These are phyloP conservation scores for Panulirus ornatus DNA, from an alignment of 1,140 invertebrate species.

Conservation along the genomic window DNA sequence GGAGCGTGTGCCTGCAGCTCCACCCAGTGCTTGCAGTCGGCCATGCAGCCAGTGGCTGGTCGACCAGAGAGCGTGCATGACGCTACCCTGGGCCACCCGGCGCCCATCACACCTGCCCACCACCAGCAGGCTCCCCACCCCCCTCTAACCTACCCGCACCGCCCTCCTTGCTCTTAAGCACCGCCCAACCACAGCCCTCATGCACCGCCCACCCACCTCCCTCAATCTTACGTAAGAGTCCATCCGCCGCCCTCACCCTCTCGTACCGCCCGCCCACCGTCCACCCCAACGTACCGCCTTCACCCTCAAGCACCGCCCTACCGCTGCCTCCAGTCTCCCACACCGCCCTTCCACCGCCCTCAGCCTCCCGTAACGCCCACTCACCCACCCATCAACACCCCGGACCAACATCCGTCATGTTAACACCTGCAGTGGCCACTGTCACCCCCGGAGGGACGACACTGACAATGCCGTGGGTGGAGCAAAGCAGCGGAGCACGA, in stretches of 20 bases:
- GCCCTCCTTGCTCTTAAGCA: too few species aligned
- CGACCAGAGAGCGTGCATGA: slow-evolving; percentile 17
- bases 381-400: neutral
- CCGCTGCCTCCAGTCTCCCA: neutral
- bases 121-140: neutral
- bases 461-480: too few species aligned
- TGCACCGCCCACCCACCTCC: too few species aligned
- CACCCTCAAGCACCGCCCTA: too few species aligned
- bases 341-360: neutral
- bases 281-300: neutral
- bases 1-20: slow-evolving; percentile 31
- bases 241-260: neutral
- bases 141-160: neutral
- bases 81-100: neutral
- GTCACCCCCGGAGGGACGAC: too few species aligned
- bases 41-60: slow-evolving; percentile 35
- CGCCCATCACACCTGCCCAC: neutral
- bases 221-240: too few species aligned
- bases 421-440: too few species aligned
- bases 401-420: neutral
- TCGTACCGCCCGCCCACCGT: too few species aligned
- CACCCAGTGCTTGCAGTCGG: slow-evolving; percentile 28
- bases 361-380: too few species aligned
- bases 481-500: too few species aligned
- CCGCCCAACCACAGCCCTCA: neutral